Evolutionary conservation across 1,140 invertebrate species (phyloP).

Genomic region (Conus betulinus): DNA sequence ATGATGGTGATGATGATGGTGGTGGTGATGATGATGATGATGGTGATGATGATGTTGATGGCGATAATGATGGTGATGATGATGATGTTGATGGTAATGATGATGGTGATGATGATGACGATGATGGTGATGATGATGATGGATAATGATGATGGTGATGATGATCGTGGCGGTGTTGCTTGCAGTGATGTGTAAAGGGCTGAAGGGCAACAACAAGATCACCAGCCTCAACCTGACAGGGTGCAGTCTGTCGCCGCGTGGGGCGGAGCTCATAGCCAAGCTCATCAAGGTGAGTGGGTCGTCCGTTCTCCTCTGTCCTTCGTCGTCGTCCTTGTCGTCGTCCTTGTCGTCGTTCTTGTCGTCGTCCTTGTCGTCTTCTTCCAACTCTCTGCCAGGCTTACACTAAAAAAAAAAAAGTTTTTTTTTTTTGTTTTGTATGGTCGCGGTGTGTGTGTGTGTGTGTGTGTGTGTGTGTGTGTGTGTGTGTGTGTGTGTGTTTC

Average conservation of each 20-base stretch:
- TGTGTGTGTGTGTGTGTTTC: background rate
- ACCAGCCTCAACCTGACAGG: conserved; percentile 72
- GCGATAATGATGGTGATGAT: conserved; percentile 40
- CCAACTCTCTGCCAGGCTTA: too few species aligned
- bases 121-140: background rate
- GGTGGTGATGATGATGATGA: conserved; percentile 37
- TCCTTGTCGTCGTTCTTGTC: conserved; percentile 2
- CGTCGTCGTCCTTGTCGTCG: background rate
- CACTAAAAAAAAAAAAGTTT: too few species aligned
- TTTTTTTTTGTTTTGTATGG: too few species aligned
- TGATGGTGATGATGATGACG: conserved; percentile 40
- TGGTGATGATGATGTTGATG: conserved; percentile 35
- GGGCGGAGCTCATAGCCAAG: conserved; percentile 69
- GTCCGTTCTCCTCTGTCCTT: background rate
- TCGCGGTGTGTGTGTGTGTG: conserved; percentile 1
- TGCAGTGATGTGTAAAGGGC: conserved; percentile 71
- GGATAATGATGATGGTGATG: background rate
- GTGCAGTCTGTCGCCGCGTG: conserved; percentile 67
- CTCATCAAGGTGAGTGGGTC: conserved; percentile 72
- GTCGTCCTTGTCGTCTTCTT: background rate
- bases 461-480: conserved; percentile 35
- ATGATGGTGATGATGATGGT: conserved; percentile 40
- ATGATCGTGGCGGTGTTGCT: conserved; percentile 1
- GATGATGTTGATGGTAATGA: conserved; percentile 36
- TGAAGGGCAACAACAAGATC: conserved; percentile 73